Conservation (phyloP, 2,113 vertebrate genomes). For the Megaceryle torquata region DNA sequence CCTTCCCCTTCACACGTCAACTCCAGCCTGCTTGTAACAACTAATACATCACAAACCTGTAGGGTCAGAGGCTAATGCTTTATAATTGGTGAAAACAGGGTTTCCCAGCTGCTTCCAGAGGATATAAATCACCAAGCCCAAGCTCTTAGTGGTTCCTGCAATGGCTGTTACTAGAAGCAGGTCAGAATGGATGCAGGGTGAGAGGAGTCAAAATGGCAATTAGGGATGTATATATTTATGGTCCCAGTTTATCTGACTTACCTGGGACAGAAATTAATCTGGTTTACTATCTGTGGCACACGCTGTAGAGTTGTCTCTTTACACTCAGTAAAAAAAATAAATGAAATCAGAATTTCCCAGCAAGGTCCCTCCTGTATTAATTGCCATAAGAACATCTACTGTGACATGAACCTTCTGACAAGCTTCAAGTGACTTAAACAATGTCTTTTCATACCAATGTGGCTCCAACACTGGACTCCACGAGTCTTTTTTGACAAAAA, state of each 20-base stretch:
- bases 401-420: background rate
- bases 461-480: background rate
- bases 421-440: background rate
- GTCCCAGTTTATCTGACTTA: background rate
- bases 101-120: background rate
- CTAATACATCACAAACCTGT: background rate
- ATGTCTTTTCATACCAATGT: background rate
- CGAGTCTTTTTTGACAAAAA: background rate
- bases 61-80: background rate
- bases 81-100: background rate
- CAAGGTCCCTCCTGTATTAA: background rate
- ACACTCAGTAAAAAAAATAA: background rate
- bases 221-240: background rate
- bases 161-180: background rate
- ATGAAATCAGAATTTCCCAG: background rate
- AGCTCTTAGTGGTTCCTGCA: background rate
- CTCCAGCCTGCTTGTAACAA: background rate
- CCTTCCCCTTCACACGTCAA: background rate
- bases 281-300: background rate
- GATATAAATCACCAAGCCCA: background rate
- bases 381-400: too few relatives aligned
- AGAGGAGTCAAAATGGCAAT: background rate
- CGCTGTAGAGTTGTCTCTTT: background rate
- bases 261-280: background rate
- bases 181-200: background rate